phyloP scores from a whole-genome alignment of 1,140 invertebrate species.

The Calycopis cecrops region DNA sequence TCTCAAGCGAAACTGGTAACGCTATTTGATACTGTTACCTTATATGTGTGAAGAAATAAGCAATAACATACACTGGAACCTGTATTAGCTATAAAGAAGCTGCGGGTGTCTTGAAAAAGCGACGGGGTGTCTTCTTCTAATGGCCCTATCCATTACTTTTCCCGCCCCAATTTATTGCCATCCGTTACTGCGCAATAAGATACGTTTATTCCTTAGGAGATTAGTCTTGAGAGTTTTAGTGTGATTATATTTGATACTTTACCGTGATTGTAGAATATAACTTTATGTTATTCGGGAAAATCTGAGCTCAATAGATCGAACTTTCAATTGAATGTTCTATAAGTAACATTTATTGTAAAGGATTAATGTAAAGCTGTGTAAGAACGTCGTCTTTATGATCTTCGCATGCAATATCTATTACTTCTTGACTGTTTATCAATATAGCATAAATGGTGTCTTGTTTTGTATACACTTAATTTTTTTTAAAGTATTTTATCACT shows the following conservation, averaged over 20 bases:
- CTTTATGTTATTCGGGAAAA: neutral
- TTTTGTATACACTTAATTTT: too few relatives aligned
- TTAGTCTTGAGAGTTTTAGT: neutral
- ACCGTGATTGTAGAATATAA: neutral
- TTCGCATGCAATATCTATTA: too few relatives aligned
- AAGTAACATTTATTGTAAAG: neutral
- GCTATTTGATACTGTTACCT: conserved; percentile 4
- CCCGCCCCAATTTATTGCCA: neutral
- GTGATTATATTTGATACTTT: neutral
- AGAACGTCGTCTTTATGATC: too few relatives aligned
- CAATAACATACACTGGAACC: neutral
- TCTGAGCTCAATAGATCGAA: neutral
- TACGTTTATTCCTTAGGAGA: neutral
- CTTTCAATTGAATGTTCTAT: neutral
- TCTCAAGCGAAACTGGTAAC: conserved; percentile 1
- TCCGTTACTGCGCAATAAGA: neutral
- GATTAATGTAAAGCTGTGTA: too few relatives aligned
- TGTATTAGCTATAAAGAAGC: neutral
- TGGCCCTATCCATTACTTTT: conserved; percentile 1
- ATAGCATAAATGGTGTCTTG: too few relatives aligned
- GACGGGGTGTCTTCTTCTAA: neutral
- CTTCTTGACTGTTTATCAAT: too few relatives aligned
- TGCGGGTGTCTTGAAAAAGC: neutral
- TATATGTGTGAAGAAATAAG: conserved; percentile 8
- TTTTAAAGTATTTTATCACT: too few relatives aligned